Evolutionary conservation across 1,140 invertebrate genomes (phyloP).

Genomic region (Brachionus manjavacas): DNA sequence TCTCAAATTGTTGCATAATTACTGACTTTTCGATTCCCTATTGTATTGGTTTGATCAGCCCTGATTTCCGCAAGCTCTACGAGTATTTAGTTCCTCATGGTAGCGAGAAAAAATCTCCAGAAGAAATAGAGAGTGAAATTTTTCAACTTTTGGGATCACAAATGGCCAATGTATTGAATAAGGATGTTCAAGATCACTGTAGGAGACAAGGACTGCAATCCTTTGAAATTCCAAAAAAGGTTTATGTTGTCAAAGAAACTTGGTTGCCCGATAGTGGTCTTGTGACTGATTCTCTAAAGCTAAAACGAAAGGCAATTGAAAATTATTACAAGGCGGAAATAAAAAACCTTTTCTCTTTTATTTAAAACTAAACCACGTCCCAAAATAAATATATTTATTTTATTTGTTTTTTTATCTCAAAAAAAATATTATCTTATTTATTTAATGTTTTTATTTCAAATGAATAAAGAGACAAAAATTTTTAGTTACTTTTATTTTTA

Average conservation of each 20-base stretch:
- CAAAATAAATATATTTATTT: not conserved
- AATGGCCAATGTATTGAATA: not conserved
- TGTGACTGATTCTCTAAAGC: constrained; percentile 94
- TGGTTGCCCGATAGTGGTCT: constrained; percentile 93
- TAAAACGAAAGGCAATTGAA: constrained; percentile 65
- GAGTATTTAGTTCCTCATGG: not conserved
- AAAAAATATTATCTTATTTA: not conserved
- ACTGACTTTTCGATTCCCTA: not conserved
- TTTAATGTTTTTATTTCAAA: not conserved
- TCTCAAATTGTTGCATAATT: not conserved
- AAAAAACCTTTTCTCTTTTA: not conserved
- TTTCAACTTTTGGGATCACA: not conserved
- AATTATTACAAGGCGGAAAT: constrained; percentile 3
- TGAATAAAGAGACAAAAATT: too few relatives aligned
- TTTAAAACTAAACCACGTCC: not conserved
- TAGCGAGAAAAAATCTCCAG: not conserved
- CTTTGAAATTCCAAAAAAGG: constrained; percentile 83
- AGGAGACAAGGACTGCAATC: constrained; percentile 62
- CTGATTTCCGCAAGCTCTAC: not conserved
- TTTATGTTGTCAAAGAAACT: constrained; percentile 78
- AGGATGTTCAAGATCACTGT: not conserved
- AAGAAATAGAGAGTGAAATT: not conserved
- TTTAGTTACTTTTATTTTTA: too few relatives aligned
- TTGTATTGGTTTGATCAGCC: not conserved
- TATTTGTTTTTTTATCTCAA: not conserved